phyloP scores from a whole-genome alignment of 2,113 vertebrate species.

The Chaetops frenatus region DNA sequence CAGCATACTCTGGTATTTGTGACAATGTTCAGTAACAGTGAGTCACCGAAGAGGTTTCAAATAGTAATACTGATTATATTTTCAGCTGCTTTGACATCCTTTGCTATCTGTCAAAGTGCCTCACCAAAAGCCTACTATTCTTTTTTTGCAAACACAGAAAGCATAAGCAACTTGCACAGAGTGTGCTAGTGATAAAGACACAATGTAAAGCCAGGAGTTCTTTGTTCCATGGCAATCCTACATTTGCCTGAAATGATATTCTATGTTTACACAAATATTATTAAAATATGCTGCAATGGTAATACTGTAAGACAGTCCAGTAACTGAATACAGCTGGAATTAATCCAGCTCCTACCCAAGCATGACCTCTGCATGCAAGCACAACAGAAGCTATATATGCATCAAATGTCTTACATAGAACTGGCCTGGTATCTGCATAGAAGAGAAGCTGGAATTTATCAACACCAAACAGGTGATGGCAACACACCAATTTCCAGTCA shows the following conservation, averaged over 20 bases:
- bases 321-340: not conserved
- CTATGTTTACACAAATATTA: not conserved
- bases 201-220: not conserved
- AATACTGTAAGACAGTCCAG: not conserved
- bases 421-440: not conserved
- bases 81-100: not conserved
- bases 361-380: not conserved
- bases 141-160: not conserved
- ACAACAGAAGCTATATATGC: not conserved
- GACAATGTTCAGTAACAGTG: not conserved
- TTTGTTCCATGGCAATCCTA: not conserved
- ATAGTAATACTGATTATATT: not conserved
- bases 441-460: not conserved
- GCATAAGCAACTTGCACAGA: not conserved
- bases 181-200: not conserved
- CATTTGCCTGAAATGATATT: not conserved
- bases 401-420: not conserved
- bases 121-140: not conserved
- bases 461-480: not conserved
- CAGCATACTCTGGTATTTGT: not conserved
- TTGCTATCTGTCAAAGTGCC: not conserved
- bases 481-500: not conserved
- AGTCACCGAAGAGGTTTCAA: not conserved
- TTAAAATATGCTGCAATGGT: not conserved
- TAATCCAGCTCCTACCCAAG: not conserved